Evolutionary conservation across 2,888 invertebrate genomes (phyloP), one percentile per base, ranked within the genome.

Genomic region (Diaprepes abbreviatus): DNA sequence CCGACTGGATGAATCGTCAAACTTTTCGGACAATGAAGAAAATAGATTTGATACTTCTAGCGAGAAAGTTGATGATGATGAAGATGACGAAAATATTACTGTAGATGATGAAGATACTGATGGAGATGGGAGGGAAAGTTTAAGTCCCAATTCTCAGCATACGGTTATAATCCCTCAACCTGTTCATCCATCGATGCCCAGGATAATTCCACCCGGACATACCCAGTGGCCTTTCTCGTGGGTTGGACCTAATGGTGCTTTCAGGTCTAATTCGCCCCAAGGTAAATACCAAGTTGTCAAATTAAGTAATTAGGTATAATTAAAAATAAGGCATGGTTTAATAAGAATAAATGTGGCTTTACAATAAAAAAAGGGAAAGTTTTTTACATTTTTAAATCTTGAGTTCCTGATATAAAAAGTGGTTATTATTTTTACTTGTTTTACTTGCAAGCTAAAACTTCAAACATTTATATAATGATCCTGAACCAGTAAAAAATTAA

Each of bases 101-200:
- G 82, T 81, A 0, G 83, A 82, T 28, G 83, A 84, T 65, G 81
- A 82, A 64, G 79, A 79, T 40, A 84, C 83, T 76, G 87, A 76
- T 83, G 85, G 73, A 74, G 84, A 74, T 77, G 83, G 74, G 77
- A 79, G 84, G 67, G 83, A 82, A 71, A 85, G 81, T 75, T 83
- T 79, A 83, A 88, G 80, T 84, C 87, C 76, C 82, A 81, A 87
- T 71, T 88, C 87, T 67, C 78, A 87, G 83, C 85, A 87, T 71
- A 86, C 89, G 1, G 90, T 91, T 57, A 86, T 91, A 74, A 88
- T 91, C 58, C 91, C 91, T 1, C 91, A 91, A 82, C 90, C 91
- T 57, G 82, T 91, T 75, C 87, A 88, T 77, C 87, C 88, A 3
- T 86, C 87, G 17, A 83, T 91, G 78, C 89, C 89, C 71, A 85